Evolutionary conservation across 2,113 vertebrate genomes (phyloP).

Genomic region (Rousettus leschenaultii): DNA sequence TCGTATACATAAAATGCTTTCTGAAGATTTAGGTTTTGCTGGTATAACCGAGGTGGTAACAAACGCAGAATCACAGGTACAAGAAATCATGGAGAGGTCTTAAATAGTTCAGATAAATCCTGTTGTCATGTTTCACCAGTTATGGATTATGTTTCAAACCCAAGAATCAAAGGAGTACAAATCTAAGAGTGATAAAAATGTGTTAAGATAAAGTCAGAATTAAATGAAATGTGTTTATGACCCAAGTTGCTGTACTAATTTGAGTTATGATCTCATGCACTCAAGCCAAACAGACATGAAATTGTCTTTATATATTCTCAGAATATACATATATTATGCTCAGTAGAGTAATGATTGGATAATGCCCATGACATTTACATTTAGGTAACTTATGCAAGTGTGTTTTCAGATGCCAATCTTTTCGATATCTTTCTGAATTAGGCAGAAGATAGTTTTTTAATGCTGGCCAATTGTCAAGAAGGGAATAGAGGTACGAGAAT

Average conservation of each 20-base stretch:
- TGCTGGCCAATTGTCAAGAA: constrained; percentile 10
- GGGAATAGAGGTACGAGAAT: neutral
- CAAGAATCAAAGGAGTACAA: neutral
- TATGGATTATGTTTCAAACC: constrained; percentile 65
- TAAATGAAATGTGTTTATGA: constrained; percentile 1
- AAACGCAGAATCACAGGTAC: neutral
- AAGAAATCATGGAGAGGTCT: constrained; percentile 54
- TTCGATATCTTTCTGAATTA: neutral
- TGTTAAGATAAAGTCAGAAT: neutral
- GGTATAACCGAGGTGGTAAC: constrained; percentile 32
- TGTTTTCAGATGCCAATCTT: neutral
- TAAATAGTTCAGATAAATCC: constrained; percentile 44
- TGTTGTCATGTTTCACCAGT: constrained; percentile 58
- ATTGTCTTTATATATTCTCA: no score
- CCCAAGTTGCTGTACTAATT: neutral
- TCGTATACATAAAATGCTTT: constrained; percentile 52
- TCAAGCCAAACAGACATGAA: neutral
- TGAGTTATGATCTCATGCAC: neutral
- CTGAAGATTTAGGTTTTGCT: constrained; percentile 58
- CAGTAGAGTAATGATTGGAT: neutral
- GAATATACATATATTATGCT: neutral
- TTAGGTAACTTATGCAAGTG: neutral
- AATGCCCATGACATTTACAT: neutral
- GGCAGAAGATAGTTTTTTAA: neutral
- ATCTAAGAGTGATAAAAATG: neutral